phyloP scores from a whole-genome alignment of 2,797 vertebrate species.

The Periophthalmus magnuspinnatus region DNA sequence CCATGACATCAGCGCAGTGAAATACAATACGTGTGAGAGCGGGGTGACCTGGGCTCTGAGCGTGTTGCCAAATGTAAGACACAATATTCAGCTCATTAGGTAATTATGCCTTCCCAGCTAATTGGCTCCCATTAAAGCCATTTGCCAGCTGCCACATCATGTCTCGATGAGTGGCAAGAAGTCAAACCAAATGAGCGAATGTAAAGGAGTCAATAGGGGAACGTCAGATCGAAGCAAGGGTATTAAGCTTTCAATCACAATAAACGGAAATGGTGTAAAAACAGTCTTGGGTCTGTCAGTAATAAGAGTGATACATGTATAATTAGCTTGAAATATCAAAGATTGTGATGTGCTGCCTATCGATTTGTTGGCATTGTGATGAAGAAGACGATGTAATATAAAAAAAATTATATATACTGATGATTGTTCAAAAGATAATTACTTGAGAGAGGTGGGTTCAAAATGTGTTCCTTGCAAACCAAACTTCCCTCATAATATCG shows the following conservation, averaged over 20 bases:
- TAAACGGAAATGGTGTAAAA: not conserved
- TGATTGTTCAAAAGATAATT: not conserved
- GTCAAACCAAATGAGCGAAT: constrained; percentile 2
- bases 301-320: not conserved
- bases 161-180: not conserved
- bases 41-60: not conserved
- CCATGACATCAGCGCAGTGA: constrained; percentile 23
- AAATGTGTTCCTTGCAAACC: not conserved
- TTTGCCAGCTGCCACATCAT: constrained; percentile 24
- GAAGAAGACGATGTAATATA: not conserved
- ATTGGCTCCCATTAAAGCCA: constrained; percentile 19
- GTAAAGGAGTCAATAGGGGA: not conserved
- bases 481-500: not conserved
- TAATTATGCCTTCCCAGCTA: constrained; percentile 21
- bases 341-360: not conserved
- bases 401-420: not conserved
- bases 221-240: constrained; percentile 4
- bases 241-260: constrained; percentile 2
- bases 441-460: no score
- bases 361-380: not conserved
- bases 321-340: not conserved
- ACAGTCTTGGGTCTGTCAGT: not conserved
- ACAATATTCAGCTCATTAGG: constrained; percentile 19
- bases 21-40: constrained; percentile 28
- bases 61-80: constrained; percentile 13